Conservation (phyloP, 2,888 invertebrate species). For the Nezara viridula region DNA sequence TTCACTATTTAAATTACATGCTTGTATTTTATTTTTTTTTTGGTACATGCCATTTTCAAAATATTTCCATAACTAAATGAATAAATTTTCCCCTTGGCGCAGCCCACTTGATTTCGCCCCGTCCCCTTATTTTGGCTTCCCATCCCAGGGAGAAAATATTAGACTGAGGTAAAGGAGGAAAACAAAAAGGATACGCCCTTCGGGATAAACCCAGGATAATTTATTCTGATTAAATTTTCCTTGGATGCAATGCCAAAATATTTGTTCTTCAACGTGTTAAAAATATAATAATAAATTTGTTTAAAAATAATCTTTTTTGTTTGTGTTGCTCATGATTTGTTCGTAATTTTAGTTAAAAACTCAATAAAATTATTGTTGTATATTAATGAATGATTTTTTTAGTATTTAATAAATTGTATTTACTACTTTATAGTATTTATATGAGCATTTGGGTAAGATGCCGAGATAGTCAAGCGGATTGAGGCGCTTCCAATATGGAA, state of each 20-base stretch:
- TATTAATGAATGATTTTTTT: too few relatives aligned
- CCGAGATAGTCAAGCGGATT: too few relatives aligned
- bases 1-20: neutral
- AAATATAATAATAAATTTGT: neutral
- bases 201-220: neutral
- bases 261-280: neutral
- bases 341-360: too few relatives aligned
- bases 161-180: neutral
- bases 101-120: neutral
- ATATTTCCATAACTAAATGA: conserved; percentile 26
- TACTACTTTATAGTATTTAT: too few relatives aligned
- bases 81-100: neutral
- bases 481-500: too few relatives aligned
- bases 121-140: neutral
- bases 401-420: too few relatives aligned
- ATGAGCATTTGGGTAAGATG: too few relatives aligned
- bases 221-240: conserved; percentile 16
- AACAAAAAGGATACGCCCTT: conserved; percentile 20
- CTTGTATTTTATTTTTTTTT: neutral
- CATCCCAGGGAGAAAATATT: neutral
- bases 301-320: neutral
- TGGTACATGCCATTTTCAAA: neutral
- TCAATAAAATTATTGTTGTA: too few relatives aligned
- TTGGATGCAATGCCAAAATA: neutral
- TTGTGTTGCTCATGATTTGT: too few relatives aligned